Percentiles rank a stretch among this genome's conserved stretches.
Evolutionary conservation across 2,797 vertebrate genomes (phyloP).

Genomic region (Morelia viridis): DNA sequence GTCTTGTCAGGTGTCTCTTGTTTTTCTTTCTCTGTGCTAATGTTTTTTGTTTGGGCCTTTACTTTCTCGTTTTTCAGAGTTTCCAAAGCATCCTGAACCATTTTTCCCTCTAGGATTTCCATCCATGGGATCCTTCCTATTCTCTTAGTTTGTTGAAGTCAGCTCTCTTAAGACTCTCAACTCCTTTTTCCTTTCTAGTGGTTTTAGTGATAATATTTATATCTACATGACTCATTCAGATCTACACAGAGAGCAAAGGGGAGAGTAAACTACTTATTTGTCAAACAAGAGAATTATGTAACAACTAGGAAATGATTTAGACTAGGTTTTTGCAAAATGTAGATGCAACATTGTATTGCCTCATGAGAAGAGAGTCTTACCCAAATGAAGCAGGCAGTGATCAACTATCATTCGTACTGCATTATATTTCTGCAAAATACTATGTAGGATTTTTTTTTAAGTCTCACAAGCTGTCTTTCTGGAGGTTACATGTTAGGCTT

Average conservation of each 20-base stretch:
- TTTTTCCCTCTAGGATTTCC: no score
- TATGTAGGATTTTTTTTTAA: not conserved
- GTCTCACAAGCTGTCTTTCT: not conserved
- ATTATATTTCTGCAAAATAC: not conserved
- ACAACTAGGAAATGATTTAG: not conserved
- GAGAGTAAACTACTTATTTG: not conserved
- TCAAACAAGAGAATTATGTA: not conserved
- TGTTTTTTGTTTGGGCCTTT: no score
- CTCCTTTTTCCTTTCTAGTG: no score
- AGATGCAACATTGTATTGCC: not conserved
- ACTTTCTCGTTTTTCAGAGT: no score
- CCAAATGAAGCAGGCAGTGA: not conserved
- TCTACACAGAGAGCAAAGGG: not conserved
- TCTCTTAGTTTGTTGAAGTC: no score
- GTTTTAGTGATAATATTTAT: not conserved
- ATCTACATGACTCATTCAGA: not conserved
- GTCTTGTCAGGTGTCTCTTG: no score
- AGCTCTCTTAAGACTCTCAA: no score
- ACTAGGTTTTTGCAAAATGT: not conserved
- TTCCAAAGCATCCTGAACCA: no score
- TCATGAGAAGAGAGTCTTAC: not conserved
- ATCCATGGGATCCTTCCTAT: no score
- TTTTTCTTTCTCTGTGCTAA: no score
- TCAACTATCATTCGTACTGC: not conserved
- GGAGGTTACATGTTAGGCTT: not conserved